phyloP scores from a whole-genome alignment of 2,797 vertebrate species.

The Jordanella pulchra region DNA sequence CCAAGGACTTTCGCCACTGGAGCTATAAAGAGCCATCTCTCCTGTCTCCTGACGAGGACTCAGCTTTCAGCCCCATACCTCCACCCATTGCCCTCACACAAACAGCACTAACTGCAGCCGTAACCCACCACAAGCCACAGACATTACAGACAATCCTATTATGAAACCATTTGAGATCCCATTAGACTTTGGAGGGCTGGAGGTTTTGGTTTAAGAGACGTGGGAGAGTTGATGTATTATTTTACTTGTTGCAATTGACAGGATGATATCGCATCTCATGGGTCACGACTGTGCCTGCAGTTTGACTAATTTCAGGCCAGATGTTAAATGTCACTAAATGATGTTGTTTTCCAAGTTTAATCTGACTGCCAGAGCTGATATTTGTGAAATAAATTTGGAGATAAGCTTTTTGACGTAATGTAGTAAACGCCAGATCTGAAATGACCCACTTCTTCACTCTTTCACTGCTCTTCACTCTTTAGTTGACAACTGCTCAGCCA shows the following conservation, averaged over 20 bases:
- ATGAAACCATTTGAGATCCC: constrained; percentile 64
- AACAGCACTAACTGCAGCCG: constrained; percentile 43
- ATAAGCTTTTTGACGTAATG: background rate
- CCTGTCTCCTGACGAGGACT: constrained; percentile 47
- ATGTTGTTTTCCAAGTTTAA: background rate
- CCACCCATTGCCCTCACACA: constrained; percentile 25
- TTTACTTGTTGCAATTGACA: constrained; percentile 39
- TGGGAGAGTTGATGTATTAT: constrained; percentile 46
- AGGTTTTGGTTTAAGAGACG: constrained; percentile 37
- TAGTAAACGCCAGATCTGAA: background rate
- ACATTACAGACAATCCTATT: constrained; percentile 71
- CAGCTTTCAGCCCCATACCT: constrained; percentile 54
- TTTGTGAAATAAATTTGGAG: background rate
- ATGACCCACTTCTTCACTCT: background rate
- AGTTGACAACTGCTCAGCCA: background rate
- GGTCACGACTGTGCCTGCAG: constrained; percentile 29
- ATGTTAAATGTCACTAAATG: constrained; percentile 23
- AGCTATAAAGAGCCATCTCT: constrained; percentile 68
- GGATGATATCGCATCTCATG: constrained; percentile 42
- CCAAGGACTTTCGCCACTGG: constrained; percentile 46
- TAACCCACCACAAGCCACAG: constrained; percentile 47
- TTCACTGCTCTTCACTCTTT: background rate
- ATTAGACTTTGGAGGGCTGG: constrained; percentile 53
- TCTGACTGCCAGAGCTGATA: background rate
- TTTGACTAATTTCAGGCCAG: constrained; percentile 20